Evolutionary conservation across 2,113 vertebrate species (phyloP).

Genomic region (Ailurus styani): DNA sequence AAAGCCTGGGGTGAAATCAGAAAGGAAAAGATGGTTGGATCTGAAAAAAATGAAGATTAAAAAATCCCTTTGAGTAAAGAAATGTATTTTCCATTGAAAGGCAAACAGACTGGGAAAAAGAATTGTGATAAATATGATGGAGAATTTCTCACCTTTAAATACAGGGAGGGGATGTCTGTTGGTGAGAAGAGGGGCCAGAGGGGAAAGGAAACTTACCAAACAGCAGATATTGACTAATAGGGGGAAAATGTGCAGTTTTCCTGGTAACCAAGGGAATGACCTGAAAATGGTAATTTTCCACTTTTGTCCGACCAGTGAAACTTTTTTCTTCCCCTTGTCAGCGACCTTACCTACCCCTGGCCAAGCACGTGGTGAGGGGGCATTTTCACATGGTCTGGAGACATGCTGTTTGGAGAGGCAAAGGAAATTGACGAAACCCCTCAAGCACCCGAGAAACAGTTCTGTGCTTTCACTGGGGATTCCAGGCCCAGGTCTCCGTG

Average conservation of each 20-base stretch:
- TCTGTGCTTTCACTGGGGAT: accelerated
- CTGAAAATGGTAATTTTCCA: background rate
- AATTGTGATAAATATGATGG: background rate
- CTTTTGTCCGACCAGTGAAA: background rate
- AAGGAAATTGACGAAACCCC: background rate
- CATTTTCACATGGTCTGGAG: background rate
- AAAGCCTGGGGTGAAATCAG: background rate
- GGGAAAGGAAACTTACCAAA: background rate
- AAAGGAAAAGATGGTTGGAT: background rate
- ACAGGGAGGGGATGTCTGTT: background rate
- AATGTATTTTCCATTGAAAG: background rate
- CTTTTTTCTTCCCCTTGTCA: too few species aligned
- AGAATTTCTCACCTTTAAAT: background rate
- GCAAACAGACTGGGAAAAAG: background rate
- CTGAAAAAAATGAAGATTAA: background rate
- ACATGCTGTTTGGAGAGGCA: background rate
- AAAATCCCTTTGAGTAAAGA: background rate
- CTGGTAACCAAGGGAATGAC: background rate
- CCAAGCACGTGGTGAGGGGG: background rate
- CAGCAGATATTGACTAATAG: accelerated
- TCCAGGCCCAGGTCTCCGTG: background rate
- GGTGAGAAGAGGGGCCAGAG: background rate
- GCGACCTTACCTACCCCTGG: background rate
- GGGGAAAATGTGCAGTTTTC: too few species aligned
- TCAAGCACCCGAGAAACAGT: background rate